Conservation (phyloP, 1,140 invertebrate genomes). For the Drosophila equinoxialis region DNA sequence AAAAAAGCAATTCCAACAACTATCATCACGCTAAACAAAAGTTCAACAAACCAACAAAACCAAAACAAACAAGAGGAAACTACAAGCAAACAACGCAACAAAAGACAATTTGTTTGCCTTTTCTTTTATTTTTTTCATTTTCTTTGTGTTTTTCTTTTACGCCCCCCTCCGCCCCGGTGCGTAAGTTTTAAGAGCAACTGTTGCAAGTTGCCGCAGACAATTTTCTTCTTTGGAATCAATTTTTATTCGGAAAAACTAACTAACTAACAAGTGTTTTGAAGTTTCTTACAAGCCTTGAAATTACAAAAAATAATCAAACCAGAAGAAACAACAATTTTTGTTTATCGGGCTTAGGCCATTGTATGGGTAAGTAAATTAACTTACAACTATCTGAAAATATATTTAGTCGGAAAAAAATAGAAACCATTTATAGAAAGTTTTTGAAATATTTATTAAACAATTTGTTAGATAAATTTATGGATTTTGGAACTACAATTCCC, state of each 20-base stretch:
- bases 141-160: constrained; percentile 60
- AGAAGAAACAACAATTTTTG: constrained; percentile 59
- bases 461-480: too few relatives aligned
- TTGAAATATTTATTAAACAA: too few relatives aligned
- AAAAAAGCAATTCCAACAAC: constrained; percentile 2
- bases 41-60: constrained; percentile 16
- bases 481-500: too few relatives aligned
- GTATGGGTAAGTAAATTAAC: constrained; percentile 77
- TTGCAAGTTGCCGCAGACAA: background rate
- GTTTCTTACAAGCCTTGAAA: constrained; percentile 34
- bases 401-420: too few relatives aligned
- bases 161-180: constrained; percentile 15
- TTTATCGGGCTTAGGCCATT: constrained; percentile 83
- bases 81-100: constrained; percentile 13
- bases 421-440: too few relatives aligned
- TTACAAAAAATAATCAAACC: constrained; percentile 30
- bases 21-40: constrained; percentile 5
- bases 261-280: constrained; percentile 22
- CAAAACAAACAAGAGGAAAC: background rate
- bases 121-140: constrained; percentile 66
- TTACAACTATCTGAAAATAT: background rate
- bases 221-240: background rate
- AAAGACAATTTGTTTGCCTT: constrained; percentile 60
- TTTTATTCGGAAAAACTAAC: background rate
- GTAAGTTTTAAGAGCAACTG: constrained; percentile 53